phyloP scores from a whole-genome alignment of 1,140 invertebrate species.

The Trichomalopsis sarcophagae region DNA sequence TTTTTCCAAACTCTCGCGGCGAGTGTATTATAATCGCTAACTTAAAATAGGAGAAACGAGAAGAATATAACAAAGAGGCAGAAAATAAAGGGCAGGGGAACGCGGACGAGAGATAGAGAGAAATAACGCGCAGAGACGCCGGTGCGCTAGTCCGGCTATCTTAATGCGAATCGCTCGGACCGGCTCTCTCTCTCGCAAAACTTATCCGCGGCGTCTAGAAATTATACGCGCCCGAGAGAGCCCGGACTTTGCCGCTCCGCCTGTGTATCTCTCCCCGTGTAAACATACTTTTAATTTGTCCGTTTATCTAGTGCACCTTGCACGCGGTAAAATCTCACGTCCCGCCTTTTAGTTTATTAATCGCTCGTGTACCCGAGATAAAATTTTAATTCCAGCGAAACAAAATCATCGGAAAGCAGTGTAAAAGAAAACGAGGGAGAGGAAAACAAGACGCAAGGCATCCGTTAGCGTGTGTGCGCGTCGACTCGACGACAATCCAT shows the following conservation, averaged over 20 bases:
- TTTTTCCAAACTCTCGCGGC: background rate
- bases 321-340: slow-evolving; percentile 1
- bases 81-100: background rate
- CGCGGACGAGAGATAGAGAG: background rate
- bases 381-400: background rate
- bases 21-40: too few relatives aligned
- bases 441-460: background rate
- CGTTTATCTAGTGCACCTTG: slow-evolving; percentile 25
- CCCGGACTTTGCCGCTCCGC: background rate
- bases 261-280: slow-evolving; percentile 30
- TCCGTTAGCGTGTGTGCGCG: background rate
- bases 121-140: slow-evolving; percentile 7
- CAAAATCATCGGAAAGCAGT: background rate
- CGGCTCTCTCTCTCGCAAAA: slow-evolving; percentile 17
- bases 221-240: slow-evolving; percentile 26
- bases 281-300: slow-evolving; percentile 49
- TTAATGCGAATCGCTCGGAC: slow-evolving; percentile 49
- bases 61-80: background rate
- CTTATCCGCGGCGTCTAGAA: slow-evolving; percentile 43
- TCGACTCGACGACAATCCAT: slow-evolving; percentile 3
- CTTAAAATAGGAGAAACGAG: too few relatives aligned
- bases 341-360: slow-evolving; percentile 17
- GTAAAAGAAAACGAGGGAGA: background rate
- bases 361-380: background rate
- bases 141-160: slow-evolving; percentile 39